Conservation (phyloP, 2,797 vertebrate species). For the Spheniscus humboldti region DNA sequence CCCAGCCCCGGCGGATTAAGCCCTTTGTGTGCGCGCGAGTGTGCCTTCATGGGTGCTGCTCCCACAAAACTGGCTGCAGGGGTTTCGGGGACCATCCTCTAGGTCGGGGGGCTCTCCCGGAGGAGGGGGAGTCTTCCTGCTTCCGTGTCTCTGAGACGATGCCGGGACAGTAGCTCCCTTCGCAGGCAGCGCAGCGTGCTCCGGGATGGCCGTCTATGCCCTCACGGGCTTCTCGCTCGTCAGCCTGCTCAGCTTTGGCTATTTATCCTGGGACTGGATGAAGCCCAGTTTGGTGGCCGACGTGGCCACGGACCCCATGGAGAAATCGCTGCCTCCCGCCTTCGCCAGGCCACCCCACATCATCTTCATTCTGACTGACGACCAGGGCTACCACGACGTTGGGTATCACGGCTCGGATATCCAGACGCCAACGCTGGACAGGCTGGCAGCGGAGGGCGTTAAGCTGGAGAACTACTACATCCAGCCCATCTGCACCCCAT, state of each 20-base stretch:
- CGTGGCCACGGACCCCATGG: slow-evolving; percentile 63
- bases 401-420: slow-evolving; percentile 95
- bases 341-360: slow-evolving; percentile 85
- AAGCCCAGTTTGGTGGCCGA: slow-evolving; percentile 86
- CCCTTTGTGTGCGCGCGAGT: neutral
- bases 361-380: slow-evolving; percentile 95
- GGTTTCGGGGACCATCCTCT: neutral
- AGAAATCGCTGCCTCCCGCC: slow-evolving; percentile 35
- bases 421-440: slow-evolving; percentile 90
- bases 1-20: slow-evolving; percentile 8
- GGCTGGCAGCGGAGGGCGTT: slow-evolving; percentile 91
- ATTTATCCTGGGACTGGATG: slow-evolving; percentile 92
- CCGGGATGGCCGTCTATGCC: slow-evolving; percentile 82
- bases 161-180: neutral
- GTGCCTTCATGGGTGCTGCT: slow-evolving; percentile 6
- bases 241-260: slow-evolving; percentile 92
- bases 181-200: neutral
- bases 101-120: neutral
- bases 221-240: slow-evolving; percentile 90
- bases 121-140: neutral
- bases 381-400: slow-evolving; percentile 95
- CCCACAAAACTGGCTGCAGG: neutral
- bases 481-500: slow-evolving; percentile 97
- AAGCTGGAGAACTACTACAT: slow-evolving; percentile 97
- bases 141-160: neutral